Conservation (phyloP, 1,140 invertebrate genomes). For the Solenopsis invicta region DNA sequence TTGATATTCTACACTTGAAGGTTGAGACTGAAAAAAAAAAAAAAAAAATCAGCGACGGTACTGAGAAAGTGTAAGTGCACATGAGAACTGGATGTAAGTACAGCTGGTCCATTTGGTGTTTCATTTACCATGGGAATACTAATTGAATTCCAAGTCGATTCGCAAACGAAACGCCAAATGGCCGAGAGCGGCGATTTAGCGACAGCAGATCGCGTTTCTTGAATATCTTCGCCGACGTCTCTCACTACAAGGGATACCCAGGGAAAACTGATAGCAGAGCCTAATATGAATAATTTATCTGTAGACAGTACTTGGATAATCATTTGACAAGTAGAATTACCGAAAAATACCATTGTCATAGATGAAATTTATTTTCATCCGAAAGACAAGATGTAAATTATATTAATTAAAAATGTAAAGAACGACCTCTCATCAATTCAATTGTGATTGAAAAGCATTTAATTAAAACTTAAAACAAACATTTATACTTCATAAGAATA, state of each 20-base stretch:
- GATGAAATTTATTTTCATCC: not conserved
- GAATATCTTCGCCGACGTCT: constrained; percentile 20
- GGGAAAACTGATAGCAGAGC: not conserved
- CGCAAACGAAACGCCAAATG: constrained; percentile 66
- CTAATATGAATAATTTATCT: constrained; percentile 6
- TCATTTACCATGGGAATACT: constrained; percentile 71
- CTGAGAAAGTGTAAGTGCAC: constrained; percentile 40
- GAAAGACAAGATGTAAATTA: not conserved
- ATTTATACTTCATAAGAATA: not conserved
- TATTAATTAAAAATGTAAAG: not conserved
- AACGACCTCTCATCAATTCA: not conserved
- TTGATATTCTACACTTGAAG: constrained; percentile 22
- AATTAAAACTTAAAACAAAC: not conserved
- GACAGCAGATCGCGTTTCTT: constrained; percentile 54
- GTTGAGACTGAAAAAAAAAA: constrained; percentile 42
- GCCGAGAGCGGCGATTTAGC: constrained; percentile 18
- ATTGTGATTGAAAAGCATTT: not conserved
- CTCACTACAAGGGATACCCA: not conserved
- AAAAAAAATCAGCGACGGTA: constrained; percentile 21
- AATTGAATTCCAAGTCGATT: constrained; percentile 73
- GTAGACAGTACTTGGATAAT: not conserved
- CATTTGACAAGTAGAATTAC: not conserved
- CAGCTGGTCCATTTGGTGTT: constrained; percentile 1
- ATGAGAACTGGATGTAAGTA: constrained; percentile 6
- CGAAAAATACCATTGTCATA: not conserved